A percentile compares a stretch with the other conserved stretches of the same genome.
phyloP scores from a whole-genome alignment of 2,888 invertebrate genomes.

The Chrysina gloriosa region DNA sequence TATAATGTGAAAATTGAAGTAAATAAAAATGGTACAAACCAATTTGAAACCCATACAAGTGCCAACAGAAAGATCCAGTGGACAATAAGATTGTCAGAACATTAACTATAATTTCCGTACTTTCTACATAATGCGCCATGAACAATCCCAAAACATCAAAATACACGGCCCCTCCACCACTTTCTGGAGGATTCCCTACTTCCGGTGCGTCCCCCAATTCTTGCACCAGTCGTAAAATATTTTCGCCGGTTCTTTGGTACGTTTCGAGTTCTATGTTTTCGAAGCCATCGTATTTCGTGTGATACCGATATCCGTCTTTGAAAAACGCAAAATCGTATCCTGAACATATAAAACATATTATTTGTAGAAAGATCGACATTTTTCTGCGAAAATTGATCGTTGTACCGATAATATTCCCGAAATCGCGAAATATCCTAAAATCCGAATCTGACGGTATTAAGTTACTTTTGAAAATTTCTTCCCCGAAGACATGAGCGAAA shows the following conservation, averaged over 20 bases:
- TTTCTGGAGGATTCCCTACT: slow-evolving; percentile 50
- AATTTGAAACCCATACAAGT: slow-evolving; percentile 49
- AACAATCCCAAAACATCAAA: slow-evolving; percentile 56
- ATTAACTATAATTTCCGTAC: slow-evolving; percentile 43
- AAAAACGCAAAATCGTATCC: slow-evolving; percentile 75
- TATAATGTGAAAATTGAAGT: no score
- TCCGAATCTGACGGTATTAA: slow-evolving; percentile 84
- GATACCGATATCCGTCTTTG: slow-evolving; percentile 74
- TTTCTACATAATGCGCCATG: slow-evolving; percentile 53
- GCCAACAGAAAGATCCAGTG: slow-evolving; percentile 47
- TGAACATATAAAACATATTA: slow-evolving; percentile 48
- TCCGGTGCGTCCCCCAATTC: slow-evolving; percentile 59
- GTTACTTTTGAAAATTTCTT: slow-evolving; percentile 77
- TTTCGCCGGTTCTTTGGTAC: slow-evolving; percentile 74
- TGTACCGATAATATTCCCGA: slow-evolving; percentile 70
- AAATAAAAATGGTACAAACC: slow-evolving; percentile 42
- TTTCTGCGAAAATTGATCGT: not conserved
- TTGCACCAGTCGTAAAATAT: slow-evolving; percentile 67
- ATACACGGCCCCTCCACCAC: slow-evolving; percentile 53
- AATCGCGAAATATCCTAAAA: slow-evolving; percentile 82
- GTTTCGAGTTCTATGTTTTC: slow-evolving; percentile 70
- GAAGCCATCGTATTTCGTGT: slow-evolving; percentile 71
- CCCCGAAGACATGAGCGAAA: slow-evolving; percentile 68
- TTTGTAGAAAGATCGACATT: not conserved
- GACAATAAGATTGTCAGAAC: slow-evolving; percentile 50